A percentile compares a stretch with the other conserved stretches of the same genome.
Conservation (phyloP, 2,113 vertebrate genomes). For the Myotis lucifugus region DNA sequence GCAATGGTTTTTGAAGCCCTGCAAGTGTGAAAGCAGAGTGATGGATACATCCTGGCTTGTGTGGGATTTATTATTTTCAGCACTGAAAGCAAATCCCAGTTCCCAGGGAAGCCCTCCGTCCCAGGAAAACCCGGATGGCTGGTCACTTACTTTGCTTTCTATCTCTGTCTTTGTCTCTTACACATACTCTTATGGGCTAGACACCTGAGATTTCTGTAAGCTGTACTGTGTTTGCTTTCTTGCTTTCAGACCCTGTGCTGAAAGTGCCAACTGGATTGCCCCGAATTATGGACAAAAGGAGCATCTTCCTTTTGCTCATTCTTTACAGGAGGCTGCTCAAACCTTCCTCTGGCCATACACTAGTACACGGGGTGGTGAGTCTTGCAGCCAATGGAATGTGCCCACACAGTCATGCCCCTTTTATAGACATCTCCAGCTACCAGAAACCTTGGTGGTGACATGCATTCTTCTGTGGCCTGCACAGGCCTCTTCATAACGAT, state of each 20-base stretch:
- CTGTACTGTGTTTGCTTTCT: neutral
- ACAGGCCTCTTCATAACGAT: neutral
- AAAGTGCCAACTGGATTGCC: neutral
- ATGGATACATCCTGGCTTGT: neutral
- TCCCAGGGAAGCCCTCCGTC: neutral
- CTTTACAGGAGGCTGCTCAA: neutral
- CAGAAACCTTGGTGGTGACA: neutral
- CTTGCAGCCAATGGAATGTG: neutral
- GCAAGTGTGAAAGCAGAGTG: neutral
- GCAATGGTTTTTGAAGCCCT: neutral
- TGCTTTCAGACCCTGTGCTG: neutral
- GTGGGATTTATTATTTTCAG: neutral
- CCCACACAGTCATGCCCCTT: neutral
- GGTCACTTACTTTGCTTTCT: neutral
- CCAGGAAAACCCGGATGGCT: neutral
- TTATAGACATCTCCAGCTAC: neutral
- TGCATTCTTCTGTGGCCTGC: rapidly evolving
- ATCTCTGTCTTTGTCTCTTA: neutral
- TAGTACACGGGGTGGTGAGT: rapidly evolving
- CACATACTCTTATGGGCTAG: neutral
- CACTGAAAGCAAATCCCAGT: neutral
- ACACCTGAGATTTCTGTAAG: neutral
- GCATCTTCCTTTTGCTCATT: neutral
- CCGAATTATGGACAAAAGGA: neutral
- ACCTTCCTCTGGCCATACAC: rapidly evolving